Base-by-base conservation (phyloP, 2,113 vertebrate genomes). In the Cygnus atratus region DNA sequence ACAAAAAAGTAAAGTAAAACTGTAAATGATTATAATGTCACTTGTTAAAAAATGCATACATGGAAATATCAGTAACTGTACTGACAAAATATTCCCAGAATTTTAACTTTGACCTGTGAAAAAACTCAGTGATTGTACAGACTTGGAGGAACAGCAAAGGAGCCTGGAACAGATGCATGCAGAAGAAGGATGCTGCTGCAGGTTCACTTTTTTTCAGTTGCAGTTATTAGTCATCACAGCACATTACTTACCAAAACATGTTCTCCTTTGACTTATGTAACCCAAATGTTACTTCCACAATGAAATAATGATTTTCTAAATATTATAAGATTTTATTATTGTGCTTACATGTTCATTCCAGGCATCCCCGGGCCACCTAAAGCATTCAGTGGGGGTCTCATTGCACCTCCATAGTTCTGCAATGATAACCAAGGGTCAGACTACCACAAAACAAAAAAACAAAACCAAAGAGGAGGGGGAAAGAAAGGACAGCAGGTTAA, bases 301-400 rank as follows among this genome's bases (percentile, higher is more conserved):
- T 13, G 35, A 37, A 92, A 52, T n/a, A 37, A 48, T 71, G 20
- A 52, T 35, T 82, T 76, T 54, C 13, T 81, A 91, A 72, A 91
- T 52, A 90, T 44, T 37, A 75, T 39, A 96, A 90, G 74, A 92
- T 91, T 58, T 90, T 54, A 83, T 87, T 80, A 59, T 94, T 95
- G 88, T 97, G 98, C 98, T 98, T 98, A 99, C 99, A 99, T 99
- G 98, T 99, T 99, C 98, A 99, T 99, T 95, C 98, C 99, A 96
- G 99, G 99, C 99, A 99, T 99, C 93, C 98, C 99, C 13, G 99
- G 99, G 85, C 99, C 99, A 96, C 99, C 99, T 97, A 99, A 98
- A 97, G 99, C 99, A 97, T 99, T 99, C 95, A 99, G 98, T 58
- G 99, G 99, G 96, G 99, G 99, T 98, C 99, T 99, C 99, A 99